Evolutionary conservation across 2,113 vertebrate species (phyloP).

Genomic region (Pelvicachromis taeniatus): DNA sequence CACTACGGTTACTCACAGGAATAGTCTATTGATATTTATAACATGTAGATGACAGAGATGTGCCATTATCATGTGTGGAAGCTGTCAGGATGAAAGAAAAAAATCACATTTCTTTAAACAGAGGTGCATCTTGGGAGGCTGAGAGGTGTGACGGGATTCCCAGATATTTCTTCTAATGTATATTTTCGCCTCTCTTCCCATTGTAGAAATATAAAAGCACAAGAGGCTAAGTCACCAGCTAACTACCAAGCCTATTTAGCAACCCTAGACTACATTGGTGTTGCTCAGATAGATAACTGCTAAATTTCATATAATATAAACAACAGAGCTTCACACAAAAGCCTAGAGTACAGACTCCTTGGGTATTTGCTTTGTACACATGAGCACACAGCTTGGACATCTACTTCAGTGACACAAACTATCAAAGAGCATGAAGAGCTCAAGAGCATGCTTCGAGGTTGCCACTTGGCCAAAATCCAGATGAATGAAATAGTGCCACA

Average conservation of each 20-base stretch:
- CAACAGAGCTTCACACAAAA: neutral
- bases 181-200: neutral
- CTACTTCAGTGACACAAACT: neutral
- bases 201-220: neutral
- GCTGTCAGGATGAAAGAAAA: conserved; percentile 22
- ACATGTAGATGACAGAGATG: conserved; percentile 55
- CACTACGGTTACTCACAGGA: neutral
- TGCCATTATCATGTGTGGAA: conserved; percentile 9
- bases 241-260: neutral
- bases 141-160: neutral
- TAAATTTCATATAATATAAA: neutral
- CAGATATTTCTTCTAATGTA: neutral
- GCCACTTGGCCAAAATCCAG: neutral
- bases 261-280: neutral
- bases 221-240: neutral
- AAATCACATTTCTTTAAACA: conserved; percentile 24
- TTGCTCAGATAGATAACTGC: neutral
- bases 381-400: neutral
- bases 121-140: conserved; percentile 17
- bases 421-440: neutral
- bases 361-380: neutral
- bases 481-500: neutral
- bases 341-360: neutral
- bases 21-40: conserved; percentile 56
- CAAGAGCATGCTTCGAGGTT: neutral